Base-by-base conservation (phyloP, 2,113 vertebrate species). In the Elephantulus edwardii region DNA sequence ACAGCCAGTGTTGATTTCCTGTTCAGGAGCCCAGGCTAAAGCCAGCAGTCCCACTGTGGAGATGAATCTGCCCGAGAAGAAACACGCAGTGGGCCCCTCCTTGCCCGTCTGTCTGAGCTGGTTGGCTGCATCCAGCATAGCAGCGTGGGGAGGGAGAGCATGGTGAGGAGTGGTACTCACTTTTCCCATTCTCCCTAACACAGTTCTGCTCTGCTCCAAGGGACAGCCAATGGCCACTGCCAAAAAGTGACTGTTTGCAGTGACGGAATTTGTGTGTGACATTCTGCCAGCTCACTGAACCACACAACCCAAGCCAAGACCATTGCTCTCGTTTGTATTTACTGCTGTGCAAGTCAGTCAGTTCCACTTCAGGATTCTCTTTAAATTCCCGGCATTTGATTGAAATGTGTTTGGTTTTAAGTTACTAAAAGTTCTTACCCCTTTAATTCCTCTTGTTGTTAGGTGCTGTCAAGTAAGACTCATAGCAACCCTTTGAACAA, bases 371-470 rank as follows among this genome's bases (percentile, higher is more conserved):
- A 86, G 82, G 88, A 81, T 77, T 90, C 46, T 96, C 85, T 83
- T 96, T 96, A 92, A 94, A 95, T 83, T 93, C 93, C 90, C 91
- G 88, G 79, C 90, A 95, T 86, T 93, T 95, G 92, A 91, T 83
- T 74, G 91, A 93, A 85, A 40, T 89, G 82, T 95, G 90, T 91
- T 93, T 92, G 76, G 71, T 95, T 96, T 93, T 86, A 93, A 93
- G 91, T 48, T 93, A 60, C 75, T 66, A 42, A 87, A 94, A 89
- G 58, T 89, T 88, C 14, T 80, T 92, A 79, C 77, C 89, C 60
- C 71, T 85, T 6, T 90, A 86, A 79, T 83, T 40, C 44, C 77
- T 78, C 40, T 89, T 93, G 26, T 22, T 68, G n/a, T n/a, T n/a
- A n/a, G n/a, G n/a, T n/a, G n/a, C n/a, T n/a, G n/a, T n/a, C n/a